Conservation (phyloP, 1,140 invertebrate species). For the Drosophila sp. region DNA sequence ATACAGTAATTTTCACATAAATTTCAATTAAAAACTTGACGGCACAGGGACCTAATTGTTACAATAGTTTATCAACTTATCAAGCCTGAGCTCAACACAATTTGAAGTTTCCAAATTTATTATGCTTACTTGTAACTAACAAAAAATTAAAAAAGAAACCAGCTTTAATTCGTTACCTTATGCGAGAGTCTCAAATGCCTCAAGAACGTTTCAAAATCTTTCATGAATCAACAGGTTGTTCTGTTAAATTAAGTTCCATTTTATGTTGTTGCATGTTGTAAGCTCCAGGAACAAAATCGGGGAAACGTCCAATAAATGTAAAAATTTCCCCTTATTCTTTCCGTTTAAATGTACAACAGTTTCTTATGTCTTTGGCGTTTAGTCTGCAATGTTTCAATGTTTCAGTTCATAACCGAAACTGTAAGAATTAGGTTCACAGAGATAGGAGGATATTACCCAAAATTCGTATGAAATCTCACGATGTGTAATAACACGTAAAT, state of each 20-base stretch:
- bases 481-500: neutral
- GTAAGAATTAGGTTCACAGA: neutral
- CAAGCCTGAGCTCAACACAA: neutral
- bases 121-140: no score
- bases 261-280: slow-evolving; percentile 35
- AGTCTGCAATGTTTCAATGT: neutral
- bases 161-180: neutral
- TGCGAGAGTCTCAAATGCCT: neutral
- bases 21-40: slow-evolving; percentile 48
- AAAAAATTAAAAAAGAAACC: no score
- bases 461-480: neutral
- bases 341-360: no score
- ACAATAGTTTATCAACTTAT: neutral
- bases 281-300: neutral
- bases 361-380: neutral
- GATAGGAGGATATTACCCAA: no score
- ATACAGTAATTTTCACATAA: slow-evolving; percentile 37
- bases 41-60: slow-evolving; percentile 19
- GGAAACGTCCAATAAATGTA: neutral
- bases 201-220: neutral
- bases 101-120: neutral
- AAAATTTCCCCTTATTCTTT: slow-evolving; percentile 25
- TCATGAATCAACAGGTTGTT: slow-evolving; percentile 31
- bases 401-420: slow-evolving; percentile 2
- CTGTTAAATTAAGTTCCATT: slow-evolving; percentile 30